Evolutionary conservation across 1,140 invertebrate species (phyloP), one percentile per base, ranked within the genome.

Genomic region (Physella acuta): DNA sequence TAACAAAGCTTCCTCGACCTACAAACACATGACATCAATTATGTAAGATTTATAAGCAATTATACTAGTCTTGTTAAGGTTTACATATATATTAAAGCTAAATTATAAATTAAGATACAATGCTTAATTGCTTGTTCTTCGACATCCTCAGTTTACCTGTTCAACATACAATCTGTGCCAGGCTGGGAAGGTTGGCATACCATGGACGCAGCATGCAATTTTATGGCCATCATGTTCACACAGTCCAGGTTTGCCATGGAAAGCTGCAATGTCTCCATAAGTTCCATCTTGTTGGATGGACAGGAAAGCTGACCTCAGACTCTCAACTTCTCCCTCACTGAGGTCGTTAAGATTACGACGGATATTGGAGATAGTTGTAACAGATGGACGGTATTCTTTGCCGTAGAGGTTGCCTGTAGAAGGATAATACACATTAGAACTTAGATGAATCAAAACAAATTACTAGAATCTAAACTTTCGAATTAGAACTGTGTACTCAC

Each of bases 181-280:
- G 8, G 39, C 20, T 44, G 8, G 8, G 8, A 11, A 11, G 20
- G 8, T 44, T 44, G 39, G 39, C 39, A 11, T 44, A 20, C 20
- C 20, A 20, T 44, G 8, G 8, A 11, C 20, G 28, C 74, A 75
- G 63, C 74, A 75, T 0, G 69, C 65, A 20, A 68, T 44, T 2
- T 26, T 66, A 3, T 8, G 63, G 20, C 62, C 56, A 14, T 68
- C 62, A 33, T 64, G 36, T 24, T 64, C 31, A 59, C 74, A 75
- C 51, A 71, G 39, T 0, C 68, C 71, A 36, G 74, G 74, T 39
- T 61, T 58, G 16, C 74, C 74, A 63, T 75, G 74, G 70, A 73
- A 75, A 24, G 49, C 51, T 26, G 74, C 74, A 31, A 75, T 75
- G 34, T 52, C n/a, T 39, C 70, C 74, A 39, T 73, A 75, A 33